A percentile compares a stretch with the other conserved stretches of the same genome.
Evolutionary conservation across 2,888 invertebrate genomes (phyloP).

Genomic region (Drosophila cognata): DNA sequence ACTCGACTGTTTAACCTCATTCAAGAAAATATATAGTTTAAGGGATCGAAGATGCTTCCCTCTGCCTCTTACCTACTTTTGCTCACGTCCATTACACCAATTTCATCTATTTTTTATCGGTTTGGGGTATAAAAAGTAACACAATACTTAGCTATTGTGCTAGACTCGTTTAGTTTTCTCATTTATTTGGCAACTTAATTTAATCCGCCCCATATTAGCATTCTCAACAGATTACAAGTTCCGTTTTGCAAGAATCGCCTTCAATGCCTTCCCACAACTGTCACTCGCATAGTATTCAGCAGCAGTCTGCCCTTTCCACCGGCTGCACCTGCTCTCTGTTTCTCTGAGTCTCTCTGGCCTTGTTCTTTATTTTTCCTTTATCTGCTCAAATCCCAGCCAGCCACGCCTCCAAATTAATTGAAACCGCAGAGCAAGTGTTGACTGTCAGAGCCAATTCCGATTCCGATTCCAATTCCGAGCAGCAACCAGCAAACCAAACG

Average conservation of each 20-base stretch:
- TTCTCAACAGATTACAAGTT: conserved; percentile 1
- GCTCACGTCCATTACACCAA: neutral
- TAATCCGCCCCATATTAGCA: neutral
- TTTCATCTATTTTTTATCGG: neutral
- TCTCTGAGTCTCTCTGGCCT: conserved; percentile 16
- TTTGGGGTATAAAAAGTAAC: neutral
- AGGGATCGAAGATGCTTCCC: neutral
- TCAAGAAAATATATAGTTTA: neutral
- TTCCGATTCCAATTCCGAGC: conserved; percentile 46
- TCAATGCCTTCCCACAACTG: conserved; percentile 11
- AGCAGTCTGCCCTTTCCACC: conserved; percentile 2
- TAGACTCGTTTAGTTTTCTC: neutral
- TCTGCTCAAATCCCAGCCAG: conserved; percentile 30
- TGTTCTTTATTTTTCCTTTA: neutral
- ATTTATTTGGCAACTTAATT: neutral
- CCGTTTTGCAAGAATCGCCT: neutral
- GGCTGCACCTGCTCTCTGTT: conserved; percentile 40
- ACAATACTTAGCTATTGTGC: neutral
- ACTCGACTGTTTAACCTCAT: neutral
- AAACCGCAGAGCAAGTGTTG: conserved; percentile 69
- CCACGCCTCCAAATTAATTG: conserved; percentile 72
- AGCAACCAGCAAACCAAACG: conserved; percentile 15
- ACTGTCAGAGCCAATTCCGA: conserved; percentile 67
- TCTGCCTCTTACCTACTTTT: neutral
- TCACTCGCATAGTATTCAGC: neutral